Conservation (phyloP, 2,888 invertebrate species). For the Dimorphilus gyrociliatus region DNA sequence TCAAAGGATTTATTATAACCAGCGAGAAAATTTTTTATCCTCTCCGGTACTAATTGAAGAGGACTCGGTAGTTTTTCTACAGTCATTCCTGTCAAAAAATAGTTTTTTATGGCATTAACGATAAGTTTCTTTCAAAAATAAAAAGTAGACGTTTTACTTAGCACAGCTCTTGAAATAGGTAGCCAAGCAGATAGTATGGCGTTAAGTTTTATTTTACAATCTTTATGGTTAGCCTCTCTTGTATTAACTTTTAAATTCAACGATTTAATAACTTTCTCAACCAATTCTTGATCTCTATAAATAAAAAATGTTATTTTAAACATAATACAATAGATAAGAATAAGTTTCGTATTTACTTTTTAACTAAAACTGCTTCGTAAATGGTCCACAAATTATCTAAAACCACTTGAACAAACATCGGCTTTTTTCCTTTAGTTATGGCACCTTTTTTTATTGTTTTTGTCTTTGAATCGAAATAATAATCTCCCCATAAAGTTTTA, state of each 20-base stretch:
- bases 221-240: constrained; percentile 54
- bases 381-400: constrained; percentile 77
- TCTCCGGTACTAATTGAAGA: constrained; percentile 52
- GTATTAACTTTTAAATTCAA: constrained; percentile 56
- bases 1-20: constrained; percentile 52
- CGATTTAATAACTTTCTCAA: constrained; percentile 38
- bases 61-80: constrained; percentile 67
- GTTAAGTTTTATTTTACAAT: constrained; percentile 58
- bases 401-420: constrained; percentile 76
- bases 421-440: constrained; percentile 70
- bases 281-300: constrained; percentile 34
- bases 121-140: not conserved
- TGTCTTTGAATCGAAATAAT: constrained; percentile 64
- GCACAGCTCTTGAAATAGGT: constrained; percentile 62
- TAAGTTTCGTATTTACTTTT: constrained; percentile 42
- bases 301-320: constrained; percentile 2
- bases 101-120: constrained; percentile 1
- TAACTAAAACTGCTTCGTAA: constrained; percentile 64
- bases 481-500: constrained; percentile 84
- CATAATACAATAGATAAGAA: too few relatives aligned
- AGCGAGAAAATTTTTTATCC: constrained; percentile 66
- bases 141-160: constrained; percentile 42
- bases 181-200: constrained; percentile 74
- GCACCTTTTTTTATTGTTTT: constrained; percentile 72
- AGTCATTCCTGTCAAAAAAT: constrained; percentile 47